A percentile compares a stretch with the other conserved stretches of the same genome.
These are phyloP conservation scores for Neodiprion pinetum DNA, from an alignment of 1,140 invertebrate genomes.

Conservation along the genomic window DNA sequence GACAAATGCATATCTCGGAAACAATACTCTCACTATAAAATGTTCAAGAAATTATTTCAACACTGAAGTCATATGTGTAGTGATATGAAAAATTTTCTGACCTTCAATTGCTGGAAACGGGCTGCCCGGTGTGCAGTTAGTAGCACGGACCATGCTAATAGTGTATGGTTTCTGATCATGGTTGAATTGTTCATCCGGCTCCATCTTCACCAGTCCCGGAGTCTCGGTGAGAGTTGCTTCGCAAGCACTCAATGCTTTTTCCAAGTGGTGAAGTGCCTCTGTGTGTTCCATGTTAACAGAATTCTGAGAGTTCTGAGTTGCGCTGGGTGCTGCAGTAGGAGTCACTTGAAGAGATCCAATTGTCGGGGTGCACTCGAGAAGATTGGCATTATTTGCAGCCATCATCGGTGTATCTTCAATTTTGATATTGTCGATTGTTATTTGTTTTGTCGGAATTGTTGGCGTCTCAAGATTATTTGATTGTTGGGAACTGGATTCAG, in stretches of 20 bases:
- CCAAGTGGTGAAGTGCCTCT: slow-evolving; percentile 57
- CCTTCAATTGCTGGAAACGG: slow-evolving; percentile 61
- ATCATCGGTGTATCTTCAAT: slow-evolving; percentile 43
- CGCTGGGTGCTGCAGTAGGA: slow-evolving; percentile 33
- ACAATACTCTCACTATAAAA: slow-evolving; percentile 30
- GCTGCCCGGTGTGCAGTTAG: slow-evolving; percentile 55
- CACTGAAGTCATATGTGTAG: slow-evolving; percentile 9
- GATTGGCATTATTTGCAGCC: slow-evolving; percentile 44
- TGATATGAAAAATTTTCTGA: slow-evolving; percentile 32
- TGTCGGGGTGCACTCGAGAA: slow-evolving; percentile 41
- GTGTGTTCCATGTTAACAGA: slow-evolving; percentile 58
- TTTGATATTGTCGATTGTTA: slow-evolving; percentile 31
- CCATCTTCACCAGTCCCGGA: slow-evolving; percentile 58
- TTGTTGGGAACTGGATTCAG: slow-evolving; percentile 30
- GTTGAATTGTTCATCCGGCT: slow-evolving; percentile 57
- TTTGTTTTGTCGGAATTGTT: slow-evolving; percentile 33
- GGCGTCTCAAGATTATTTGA: slow-evolving; percentile 36
- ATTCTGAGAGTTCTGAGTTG: slow-evolving; percentile 43
- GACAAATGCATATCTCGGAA: too few species aligned
- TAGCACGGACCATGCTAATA: slow-evolving; percentile 56
- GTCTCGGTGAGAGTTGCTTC: slow-evolving; percentile 59
- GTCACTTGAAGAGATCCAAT: slow-evolving; percentile 36
- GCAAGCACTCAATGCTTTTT: slow-evolving; percentile 57
- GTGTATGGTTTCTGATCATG: slow-evolving; percentile 56
- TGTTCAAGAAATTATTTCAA: slow-evolving; percentile 15